Base-by-base conservation (phyloP, 1,140 invertebrate genomes). In the Diuraphis noxia region DNA sequence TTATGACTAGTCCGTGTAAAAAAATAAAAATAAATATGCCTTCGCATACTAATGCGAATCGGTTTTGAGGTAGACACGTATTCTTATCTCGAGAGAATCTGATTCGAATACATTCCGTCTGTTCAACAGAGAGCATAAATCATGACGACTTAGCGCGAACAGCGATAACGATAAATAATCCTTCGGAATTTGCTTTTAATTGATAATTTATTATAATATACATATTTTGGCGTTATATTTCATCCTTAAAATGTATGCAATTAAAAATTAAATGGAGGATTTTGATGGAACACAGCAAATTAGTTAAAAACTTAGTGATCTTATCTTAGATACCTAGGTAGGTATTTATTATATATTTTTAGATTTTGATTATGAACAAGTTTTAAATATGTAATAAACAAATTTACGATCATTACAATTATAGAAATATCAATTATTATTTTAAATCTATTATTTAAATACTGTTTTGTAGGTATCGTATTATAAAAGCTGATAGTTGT, bases 11-110 rank as follows among this genome's bases (percentile, higher is more conserved):
- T 17, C 40, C 82, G 82, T 43, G 13, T 84, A 40, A 25, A 40
- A 81, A 72, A 6, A 56, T n/a, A 38, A 38, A 79, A 81, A 81
- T 40, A 84, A 84, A 43, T 84, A 84, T 84, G 40, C 82, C 21
- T 13, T 43, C 13, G 41, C 82, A 84, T 84, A 84, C 82, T 84
- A 84, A 84, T 84, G 82, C 21, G 82, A 84, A 43, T 84, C 82
- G 82, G 82, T 41, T 84, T 84, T 23, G 25, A 25, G 41, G 25
- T 43, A 84, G 40, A 82, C 36, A 23, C n/a, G 25, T 84, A 41
- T 43, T 84, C 30, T 84, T 43, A 43, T 43, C 30, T 84, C 41
- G 1, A 43, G 25, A n/a, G 17, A 43, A 84, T 84, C 82, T n/a
- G 82, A 43, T 43, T 84, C 40, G 30, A 84, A 84, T 43, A n/a